Evolutionary conservation across 2,888 invertebrate species (phyloP).

Genomic region (Drosophila planitibia): DNA sequence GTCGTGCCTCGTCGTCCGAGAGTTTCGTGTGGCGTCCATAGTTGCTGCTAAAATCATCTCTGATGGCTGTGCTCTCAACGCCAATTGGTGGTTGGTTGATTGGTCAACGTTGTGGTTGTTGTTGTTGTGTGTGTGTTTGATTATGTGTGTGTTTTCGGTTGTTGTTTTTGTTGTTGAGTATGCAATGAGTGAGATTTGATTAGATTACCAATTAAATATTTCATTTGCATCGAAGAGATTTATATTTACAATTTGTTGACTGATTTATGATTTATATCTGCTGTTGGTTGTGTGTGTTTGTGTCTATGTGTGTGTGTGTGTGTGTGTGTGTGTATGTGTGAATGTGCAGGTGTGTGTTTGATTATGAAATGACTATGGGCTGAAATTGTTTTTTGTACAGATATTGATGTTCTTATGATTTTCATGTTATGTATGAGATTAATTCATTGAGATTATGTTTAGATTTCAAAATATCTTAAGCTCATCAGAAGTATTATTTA

Average conservation of each 20-base stretch:
- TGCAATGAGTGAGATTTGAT: constrained; percentile 79
- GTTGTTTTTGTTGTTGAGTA: constrained; percentile 58
- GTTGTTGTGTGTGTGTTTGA: constrained; percentile 32
- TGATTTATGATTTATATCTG: background rate
- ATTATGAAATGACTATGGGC: constrained; percentile 26
- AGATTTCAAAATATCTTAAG: background rate
- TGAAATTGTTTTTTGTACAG: constrained; percentile 32
- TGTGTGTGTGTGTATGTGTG: constrained; percentile 1
- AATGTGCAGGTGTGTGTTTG: background rate
- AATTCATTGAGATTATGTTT: background rate
- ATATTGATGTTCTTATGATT: constrained; percentile 23
- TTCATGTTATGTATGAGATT: constrained; percentile 6
- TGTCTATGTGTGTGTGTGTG: constrained; percentile 15
- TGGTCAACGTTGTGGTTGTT: constrained; percentile 38
- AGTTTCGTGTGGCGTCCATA: constrained; percentile 83
- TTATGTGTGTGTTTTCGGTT: constrained; percentile 26
- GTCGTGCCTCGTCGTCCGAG: constrained; percentile 82
- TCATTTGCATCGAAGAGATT: constrained; percentile 38
- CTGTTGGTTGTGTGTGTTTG: constrained; percentile 3
- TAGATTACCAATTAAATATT: constrained; percentile 76
- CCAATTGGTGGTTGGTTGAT: constrained; percentile 19
- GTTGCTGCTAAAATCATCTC: constrained; percentile 82
- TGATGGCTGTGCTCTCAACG: constrained; percentile 48
- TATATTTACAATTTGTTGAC: constrained; percentile 68
- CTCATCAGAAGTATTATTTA: background rate